phyloP scores from a whole-genome alignment of 1,140 invertebrate genomes.

The Pseudomyrmex dendroicus region DNA sequence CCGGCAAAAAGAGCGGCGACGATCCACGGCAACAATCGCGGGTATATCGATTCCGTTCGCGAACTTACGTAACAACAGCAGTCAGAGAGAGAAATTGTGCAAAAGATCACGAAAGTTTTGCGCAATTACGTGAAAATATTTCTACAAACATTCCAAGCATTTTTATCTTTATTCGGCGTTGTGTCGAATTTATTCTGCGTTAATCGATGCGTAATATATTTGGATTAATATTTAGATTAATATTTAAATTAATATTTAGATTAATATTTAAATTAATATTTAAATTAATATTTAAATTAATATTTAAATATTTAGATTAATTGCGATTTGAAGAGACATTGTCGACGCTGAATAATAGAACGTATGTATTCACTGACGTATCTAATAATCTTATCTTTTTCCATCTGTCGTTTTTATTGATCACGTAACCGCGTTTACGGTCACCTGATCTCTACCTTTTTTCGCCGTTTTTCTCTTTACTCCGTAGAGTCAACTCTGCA shows the following conservation, averaged over 20 bases:
- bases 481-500: neutral
- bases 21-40: conserved; percentile 16
- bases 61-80: conserved; percentile 2
- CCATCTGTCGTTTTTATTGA: conserved; percentile 56
- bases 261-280: too few species aligned
- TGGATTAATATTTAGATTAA: too few species aligned
- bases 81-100: neutral
- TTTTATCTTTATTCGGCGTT: neutral
- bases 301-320: too few species aligned
- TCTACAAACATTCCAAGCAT: neutral
- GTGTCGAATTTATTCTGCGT: neutral
- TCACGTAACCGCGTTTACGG: conserved; percentile 53
- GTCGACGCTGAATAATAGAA: neutral
- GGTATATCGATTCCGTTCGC: conserved; percentile 5
- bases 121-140: neutral
- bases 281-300: too few species aligned
- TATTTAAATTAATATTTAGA: too few species aligned
- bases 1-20: conserved; percentile 6
- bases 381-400: conserved; percentile 13
- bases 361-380: neutral
- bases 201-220: too few species aligned
- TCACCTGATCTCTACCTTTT: conserved; percentile 56
- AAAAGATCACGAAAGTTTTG: too few species aligned
- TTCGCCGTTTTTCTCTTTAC: conserved; percentile 29
- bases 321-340: too few species aligned